Base-by-base conservation (phyloP, 2,797 vertebrate genomes). In the Parauchenoglanis ngamensis region DNA sequence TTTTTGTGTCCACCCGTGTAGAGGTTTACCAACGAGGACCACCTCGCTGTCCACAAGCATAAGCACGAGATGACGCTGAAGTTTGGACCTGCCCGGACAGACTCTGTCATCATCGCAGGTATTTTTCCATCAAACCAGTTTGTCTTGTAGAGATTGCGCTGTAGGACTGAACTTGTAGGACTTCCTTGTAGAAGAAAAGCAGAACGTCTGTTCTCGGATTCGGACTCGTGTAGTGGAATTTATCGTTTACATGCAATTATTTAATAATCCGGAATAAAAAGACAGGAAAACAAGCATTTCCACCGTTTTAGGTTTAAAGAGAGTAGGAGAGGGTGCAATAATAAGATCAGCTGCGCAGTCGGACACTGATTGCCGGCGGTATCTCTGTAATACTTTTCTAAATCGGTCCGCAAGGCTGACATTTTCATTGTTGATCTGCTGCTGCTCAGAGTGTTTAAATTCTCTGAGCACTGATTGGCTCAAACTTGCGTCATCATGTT, bases 21-120 rank as follows among this genome's bases (percentile, higher is more conserved):
- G 98, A 96, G 98, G 94, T 99, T 99, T 93, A 99, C 98, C 87
- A 99, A 99, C 85, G 98, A 98, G 96, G 98, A 99, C 95, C 98
- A 99, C 95, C 96, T 99, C 96, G 97, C 98, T 31, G 98, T 99
- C 89, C 98, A 99, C 94, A 99, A 97, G 95, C 98, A 99, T 96
- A 99, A 99, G 93, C 98, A 99, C 87, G 98, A 99, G 95, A 98
- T 99, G 98, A 99, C 98, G 40, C 92, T 99, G 93, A 99, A 99
- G 93, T 99, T 99, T 89, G 98, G 98, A 93, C 98, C 98, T 52
- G 90, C 95, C 83, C 94, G 96, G 90, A 96, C 96, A 0, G 96
- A 96, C 90, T 96, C 96, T 0, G 96, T 96, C 90, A 96, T 96
- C 72, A 96, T 96, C 78, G 95, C 95, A 95, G 96, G 92, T 92